Conservation (phyloP, 2,797 vertebrate species). For the Adrianichthys oophorus region DNA sequence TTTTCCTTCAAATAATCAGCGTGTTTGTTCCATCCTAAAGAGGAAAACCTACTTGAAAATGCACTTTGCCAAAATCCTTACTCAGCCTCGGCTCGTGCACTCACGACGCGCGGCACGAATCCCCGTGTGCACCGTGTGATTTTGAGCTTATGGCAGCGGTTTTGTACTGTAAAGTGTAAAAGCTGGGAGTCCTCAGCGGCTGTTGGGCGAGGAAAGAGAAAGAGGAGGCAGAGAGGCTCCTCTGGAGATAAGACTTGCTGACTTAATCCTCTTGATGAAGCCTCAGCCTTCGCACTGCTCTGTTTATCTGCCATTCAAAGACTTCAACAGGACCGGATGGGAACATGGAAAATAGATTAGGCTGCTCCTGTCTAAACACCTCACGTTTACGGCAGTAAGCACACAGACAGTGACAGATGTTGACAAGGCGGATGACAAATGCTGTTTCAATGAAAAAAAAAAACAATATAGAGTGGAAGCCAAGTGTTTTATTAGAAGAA, state of each 20-base stretch:
- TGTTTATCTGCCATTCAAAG: slow-evolving; percentile 75
- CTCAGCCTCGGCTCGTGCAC: background rate
- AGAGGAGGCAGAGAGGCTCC: slow-evolving; percentile 62
- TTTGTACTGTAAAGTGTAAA: slow-evolving; percentile 41
- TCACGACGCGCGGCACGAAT: background rate
- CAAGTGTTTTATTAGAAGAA: slow-evolving; percentile 5
- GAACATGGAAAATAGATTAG: slow-evolving; percentile 70
- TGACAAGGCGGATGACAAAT: slow-evolving; percentile 55
- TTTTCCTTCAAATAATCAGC: slow-evolving; percentile 43
- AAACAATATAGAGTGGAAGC: slow-evolving; percentile 26
- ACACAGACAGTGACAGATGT: slow-evolving; percentile 44
- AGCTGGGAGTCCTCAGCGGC: slow-evolving; percentile 54
- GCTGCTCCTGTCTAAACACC: slow-evolving; percentile 60
- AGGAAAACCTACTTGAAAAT: slow-evolving; percentile 17
- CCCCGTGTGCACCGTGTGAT: slow-evolving; percentile 1
- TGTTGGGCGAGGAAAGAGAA: slow-evolving; percentile 41
- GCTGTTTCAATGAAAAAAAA: slow-evolving; percentile 39
- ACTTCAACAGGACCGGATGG: slow-evolving; percentile 64
- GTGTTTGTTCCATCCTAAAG: slow-evolving; percentile 14
- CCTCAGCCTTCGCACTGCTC: slow-evolving; percentile 61
- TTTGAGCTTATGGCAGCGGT: slow-evolving; percentile 24
- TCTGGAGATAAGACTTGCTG: slow-evolving; percentile 69
- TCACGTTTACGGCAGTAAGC: slow-evolving; percentile 27
- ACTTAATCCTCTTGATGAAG: slow-evolving; percentile 77
- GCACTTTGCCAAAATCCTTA: slow-evolving; percentile 5